These are phyloP conservation scores for Cantharis lateralis DNA, from an alignment of 2,888 invertebrate genomes.

Conservation along the genomic window DNA sequence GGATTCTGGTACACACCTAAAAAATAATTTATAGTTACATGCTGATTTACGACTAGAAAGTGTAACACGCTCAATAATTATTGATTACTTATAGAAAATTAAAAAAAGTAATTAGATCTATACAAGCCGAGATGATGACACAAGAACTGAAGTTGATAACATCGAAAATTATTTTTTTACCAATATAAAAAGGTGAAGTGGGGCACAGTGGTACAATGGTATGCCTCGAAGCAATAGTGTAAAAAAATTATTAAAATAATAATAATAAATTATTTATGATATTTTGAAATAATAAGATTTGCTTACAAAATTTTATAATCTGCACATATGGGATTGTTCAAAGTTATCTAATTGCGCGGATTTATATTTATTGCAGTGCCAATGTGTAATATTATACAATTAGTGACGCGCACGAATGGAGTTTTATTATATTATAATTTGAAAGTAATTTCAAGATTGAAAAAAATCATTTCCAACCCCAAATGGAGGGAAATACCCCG, in stretches of 20 bases:
- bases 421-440: no score
- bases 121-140: not conserved
- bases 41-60: not conserved
- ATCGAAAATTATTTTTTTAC: not conserved
- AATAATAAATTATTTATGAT: not conserved
- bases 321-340: not conserved
- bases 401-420: no score
- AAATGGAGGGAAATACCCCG: no score
- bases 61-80: not conserved
- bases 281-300: not conserved
- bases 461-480: no score
- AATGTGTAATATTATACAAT: not conserved
- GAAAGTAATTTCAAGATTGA: no score
- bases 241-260: not conserved
- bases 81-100: not conserved
- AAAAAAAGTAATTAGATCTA: not conserved
- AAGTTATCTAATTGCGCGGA: not conserved
- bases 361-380: not conserved
- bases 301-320: not conserved
- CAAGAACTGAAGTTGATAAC: not conserved
- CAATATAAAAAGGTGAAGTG: no score
- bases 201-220: not conserved
- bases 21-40: not conserved
- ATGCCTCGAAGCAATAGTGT: not conserved
- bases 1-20: constrained; percentile 14